A percentile compares a stretch with the other conserved stretches of the same genome.
phyloP scores from a whole-genome alignment of 2,113 vertebrate genomes.

The Eulemur rufifrons region DNA sequence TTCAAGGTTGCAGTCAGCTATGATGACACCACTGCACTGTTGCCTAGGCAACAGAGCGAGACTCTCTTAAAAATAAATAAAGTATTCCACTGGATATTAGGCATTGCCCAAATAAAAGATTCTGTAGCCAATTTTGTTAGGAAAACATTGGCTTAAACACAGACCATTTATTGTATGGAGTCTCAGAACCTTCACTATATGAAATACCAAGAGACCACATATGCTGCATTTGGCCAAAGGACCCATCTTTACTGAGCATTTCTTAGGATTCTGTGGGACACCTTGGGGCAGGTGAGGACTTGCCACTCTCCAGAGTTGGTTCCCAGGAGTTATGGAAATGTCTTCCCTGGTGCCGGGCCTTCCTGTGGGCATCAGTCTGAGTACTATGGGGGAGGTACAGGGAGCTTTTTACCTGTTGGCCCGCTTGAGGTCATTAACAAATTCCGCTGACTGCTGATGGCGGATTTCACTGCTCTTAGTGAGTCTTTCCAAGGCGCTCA shows the following conservation, averaged over 20 bases:
- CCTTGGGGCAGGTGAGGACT: not conserved
- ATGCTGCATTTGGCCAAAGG: not conserved
- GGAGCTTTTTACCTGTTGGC: conserved; percentile 90
- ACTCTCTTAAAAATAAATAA: too few species aligned
- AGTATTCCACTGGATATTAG: not conserved
- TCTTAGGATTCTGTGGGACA: not conserved
- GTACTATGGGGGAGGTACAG: fast-evolving
- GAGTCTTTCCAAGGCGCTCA: conserved; percentile 90
- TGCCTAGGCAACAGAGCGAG: too few species aligned
- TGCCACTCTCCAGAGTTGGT: not conserved
- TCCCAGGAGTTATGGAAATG: not conserved
- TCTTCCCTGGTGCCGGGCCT: not conserved
- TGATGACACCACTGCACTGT: too few species aligned
- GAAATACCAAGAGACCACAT: not conserved
- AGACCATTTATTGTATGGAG: not conserved
- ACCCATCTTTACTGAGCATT: not conserved
- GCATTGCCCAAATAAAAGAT: not conserved
- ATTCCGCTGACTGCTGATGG: conserved; percentile 93
- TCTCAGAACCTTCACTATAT: not conserved
- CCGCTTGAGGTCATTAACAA: conserved; percentile 92
- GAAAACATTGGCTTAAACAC: not conserved
- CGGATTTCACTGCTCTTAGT: conserved; percentile 92
- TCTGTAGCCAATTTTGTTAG: not conserved
- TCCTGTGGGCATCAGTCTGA: too few species aligned
- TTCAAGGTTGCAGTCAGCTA: too few species aligned